phyloP scores from a whole-genome alignment of 2,797 vertebrate genomes.

The Coreius guichenoti region DNA sequence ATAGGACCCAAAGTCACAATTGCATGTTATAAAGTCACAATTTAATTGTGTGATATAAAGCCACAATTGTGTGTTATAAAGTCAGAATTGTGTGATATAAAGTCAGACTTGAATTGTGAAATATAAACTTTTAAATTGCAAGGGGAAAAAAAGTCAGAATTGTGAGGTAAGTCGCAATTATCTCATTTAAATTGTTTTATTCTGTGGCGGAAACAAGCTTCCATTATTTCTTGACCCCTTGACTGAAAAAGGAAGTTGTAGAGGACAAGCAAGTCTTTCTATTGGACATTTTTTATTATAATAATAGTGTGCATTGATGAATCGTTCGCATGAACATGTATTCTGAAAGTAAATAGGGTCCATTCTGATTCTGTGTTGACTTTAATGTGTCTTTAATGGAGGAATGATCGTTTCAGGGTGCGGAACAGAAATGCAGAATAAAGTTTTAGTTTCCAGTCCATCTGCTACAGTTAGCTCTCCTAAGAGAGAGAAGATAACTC shows the following conservation, averaged over 20 bases:
- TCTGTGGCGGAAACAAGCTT: too few relatives aligned
- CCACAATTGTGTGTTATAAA: too few relatives aligned
- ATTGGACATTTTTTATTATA: neutral
- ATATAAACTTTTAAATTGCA: too few relatives aligned
- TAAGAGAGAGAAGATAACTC: slow-evolving; percentile 24
- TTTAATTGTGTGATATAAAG: too few relatives aligned
- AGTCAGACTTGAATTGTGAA: too few relatives aligned
- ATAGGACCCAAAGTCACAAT: too few relatives aligned
- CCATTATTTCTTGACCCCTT: neutral
- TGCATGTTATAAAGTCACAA: too few relatives aligned
- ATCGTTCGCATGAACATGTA: neutral
- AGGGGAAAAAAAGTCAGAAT: too few relatives aligned
- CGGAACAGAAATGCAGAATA: slow-evolving; percentile 1
- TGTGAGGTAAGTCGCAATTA: too few relatives aligned
- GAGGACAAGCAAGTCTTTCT: neutral
- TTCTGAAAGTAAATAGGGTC: slow-evolving; percentile 12
- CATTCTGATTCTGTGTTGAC: slow-evolving; percentile 1
- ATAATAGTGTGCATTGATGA: neutral
- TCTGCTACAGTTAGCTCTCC: slow-evolving; percentile 36
- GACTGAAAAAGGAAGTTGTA: neutral
- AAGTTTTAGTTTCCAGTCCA: slow-evolving; percentile 26
- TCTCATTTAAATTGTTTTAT: too few relatives aligned
- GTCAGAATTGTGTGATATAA: too few relatives aligned
- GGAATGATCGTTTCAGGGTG: neutral
- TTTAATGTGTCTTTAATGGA: slow-evolving; percentile 9